Evolutionary conservation across 2,797 vertebrate genomes (phyloP).

Genomic region (Poeciliopsis turneri): DNA sequence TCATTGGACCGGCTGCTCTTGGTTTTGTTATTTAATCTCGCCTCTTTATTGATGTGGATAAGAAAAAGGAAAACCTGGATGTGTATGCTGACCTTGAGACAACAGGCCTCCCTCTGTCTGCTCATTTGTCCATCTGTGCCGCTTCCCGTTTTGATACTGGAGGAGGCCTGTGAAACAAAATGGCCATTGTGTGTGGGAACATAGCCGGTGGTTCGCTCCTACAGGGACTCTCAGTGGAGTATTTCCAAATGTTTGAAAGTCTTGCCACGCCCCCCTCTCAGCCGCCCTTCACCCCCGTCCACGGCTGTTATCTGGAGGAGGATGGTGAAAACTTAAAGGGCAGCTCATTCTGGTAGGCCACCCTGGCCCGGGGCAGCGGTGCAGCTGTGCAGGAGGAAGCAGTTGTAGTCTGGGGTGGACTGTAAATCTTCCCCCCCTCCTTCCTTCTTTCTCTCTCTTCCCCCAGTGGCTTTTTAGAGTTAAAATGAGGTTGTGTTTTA

Average conservation of each 20-base stretch:
- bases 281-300: conserved; percentile 47
- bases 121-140: conserved; percentile 57
- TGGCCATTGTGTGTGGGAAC: conserved; percentile 66
- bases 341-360: conserved; percentile 71
- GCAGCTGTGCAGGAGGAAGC: conserved; percentile 74
- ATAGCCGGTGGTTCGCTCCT: conserved; percentile 61
- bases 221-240: conserved; percentile 59
- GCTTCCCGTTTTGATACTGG: conserved; percentile 55
- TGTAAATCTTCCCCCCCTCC: conserved; percentile 69
- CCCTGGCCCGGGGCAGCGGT: conserved; percentile 65
- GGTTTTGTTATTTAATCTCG: conserved; percentile 11
- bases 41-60: neutral
- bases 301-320: conserved; percentile 71
- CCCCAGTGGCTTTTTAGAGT: conserved; percentile 59
- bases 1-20: neutral
- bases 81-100: conserved; percentile 32
- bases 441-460: conserved; percentile 21
- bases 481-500: conserved; percentile 74
- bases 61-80: neutral
- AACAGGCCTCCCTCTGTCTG: conserved; percentile 34
- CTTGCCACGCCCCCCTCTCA: conserved; percentile 27
- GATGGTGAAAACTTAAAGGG: conserved; percentile 78
- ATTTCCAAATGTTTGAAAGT: conserved; percentile 72
- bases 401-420: conserved; percentile 55
- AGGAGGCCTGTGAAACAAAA: conserved; percentile 61